Conservation (phyloP, 2,797 vertebrate species). For the Neostethus bicornis region DNA sequence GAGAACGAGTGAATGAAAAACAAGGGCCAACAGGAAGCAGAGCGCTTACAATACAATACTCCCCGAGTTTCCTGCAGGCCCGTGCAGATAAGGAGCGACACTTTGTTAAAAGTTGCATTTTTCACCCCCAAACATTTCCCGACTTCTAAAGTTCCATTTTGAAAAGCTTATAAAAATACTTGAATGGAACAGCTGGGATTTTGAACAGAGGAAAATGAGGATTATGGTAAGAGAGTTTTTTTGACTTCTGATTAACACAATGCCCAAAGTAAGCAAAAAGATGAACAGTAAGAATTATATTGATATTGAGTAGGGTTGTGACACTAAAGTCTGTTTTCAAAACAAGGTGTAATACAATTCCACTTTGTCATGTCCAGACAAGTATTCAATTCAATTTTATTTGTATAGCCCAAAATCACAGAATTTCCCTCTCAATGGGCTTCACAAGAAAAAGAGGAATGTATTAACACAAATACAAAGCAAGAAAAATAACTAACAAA, state of each 20-base stretch:
- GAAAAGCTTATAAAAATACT: conserved; percentile 7
- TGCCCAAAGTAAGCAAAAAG: neutral
- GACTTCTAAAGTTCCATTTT: conserved; percentile 47
- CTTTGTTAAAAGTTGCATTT: conserved; percentile 73
- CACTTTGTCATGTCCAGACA: too few species aligned
- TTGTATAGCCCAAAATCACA: too few species aligned
- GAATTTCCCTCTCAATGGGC: too few species aligned
- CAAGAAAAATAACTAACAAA: too few species aligned
- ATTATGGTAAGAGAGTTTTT: neutral
- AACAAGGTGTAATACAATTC: too few species aligned
- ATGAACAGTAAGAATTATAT: too few species aligned
- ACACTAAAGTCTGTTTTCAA: too few species aligned
- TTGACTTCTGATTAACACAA: conserved; percentile 1
- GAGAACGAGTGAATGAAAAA: conserved; percentile 69
- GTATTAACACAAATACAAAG: too few species aligned
- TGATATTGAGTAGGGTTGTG: too few species aligned
- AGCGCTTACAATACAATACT: conserved; percentile 76
- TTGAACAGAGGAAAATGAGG: conserved; percentile 10
- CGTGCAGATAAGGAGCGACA: conserved; percentile 76
- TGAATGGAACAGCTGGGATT: conserved; percentile 19
- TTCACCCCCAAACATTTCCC: conserved; percentile 65
- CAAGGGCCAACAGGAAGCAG: conserved; percentile 79
- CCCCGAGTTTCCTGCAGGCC: conserved; percentile 76
- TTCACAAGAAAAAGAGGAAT: too few species aligned
- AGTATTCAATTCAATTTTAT: too few species aligned